Percentiles rank a stretch among this genome's conserved stretches.
These are phyloP conservation scores for Hirtodrosophila duncani DNA, from an alignment of 2,888 invertebrate genomes.

Conservation along the genomic window DNA sequence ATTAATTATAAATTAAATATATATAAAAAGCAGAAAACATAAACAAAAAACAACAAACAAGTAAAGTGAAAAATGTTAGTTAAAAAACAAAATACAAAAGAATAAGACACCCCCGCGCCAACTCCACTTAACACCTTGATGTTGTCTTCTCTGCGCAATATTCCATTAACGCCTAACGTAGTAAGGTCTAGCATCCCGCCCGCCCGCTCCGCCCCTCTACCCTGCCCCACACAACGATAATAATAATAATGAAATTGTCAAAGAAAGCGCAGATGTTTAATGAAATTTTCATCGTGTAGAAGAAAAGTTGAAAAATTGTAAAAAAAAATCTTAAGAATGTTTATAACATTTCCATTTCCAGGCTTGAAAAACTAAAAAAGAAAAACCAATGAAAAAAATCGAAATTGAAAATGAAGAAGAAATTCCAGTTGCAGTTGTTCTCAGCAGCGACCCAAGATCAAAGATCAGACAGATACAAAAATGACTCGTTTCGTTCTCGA, in stretches of 20 bases:
- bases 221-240: constrained; percentile 27
- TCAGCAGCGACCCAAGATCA: constrained; percentile 57
- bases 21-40: constrained; percentile 19
- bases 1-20: constrained; percentile 70
- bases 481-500: constrained; percentile 44
- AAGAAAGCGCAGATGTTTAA: constrained; percentile 36
- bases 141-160: too few relatives aligned
- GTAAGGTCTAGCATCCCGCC: constrained; percentile 20
- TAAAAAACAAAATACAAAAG: constrained; percentile 27
- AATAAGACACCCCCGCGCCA: constrained; percentile 27
- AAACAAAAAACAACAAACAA: constrained; percentile 13
- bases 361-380: constrained; percentile 3
- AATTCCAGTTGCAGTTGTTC: constrained; percentile 72
- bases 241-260: constrained; percentile 21
- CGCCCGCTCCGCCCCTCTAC: constrained; percentile 14
- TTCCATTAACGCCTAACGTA: too few relatives aligned
- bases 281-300: constrained; percentile 55
- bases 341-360: constrained; percentile 46
- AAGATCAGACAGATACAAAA: constrained; percentile 4
- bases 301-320: constrained; percentile 61
- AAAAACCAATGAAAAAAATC: constrained; percentile 11
- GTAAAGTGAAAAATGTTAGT: constrained; percentile 17
- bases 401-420: constrained; percentile 19
- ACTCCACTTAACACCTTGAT: constrained; percentile 24
- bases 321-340: constrained; percentile 29